Evolutionary conservation across 2,888 invertebrate species (phyloP).

Genomic region (Dorcus hopei): DNA sequence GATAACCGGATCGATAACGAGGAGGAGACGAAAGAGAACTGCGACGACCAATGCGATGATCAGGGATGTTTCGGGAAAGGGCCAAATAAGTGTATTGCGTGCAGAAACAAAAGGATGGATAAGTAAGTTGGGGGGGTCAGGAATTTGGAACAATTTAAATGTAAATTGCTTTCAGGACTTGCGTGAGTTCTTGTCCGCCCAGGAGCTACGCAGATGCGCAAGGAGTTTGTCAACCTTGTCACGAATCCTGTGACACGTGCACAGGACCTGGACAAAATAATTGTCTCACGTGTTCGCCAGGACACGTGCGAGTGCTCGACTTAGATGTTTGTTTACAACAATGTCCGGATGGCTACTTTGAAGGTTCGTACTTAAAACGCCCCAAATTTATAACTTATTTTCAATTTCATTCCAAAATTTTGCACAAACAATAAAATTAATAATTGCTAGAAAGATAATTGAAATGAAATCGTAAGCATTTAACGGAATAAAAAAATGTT

Average conservation of each 20-base stretch:
- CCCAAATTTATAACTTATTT: slow-evolving; percentile 4
- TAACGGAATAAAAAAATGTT: too few relatives aligned
- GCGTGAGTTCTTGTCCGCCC: slow-evolving; percentile 81
- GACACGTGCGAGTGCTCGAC: slow-evolving; percentile 78
- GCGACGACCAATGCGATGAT: slow-evolving; percentile 80
- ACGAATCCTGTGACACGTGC: slow-evolving; percentile 86
- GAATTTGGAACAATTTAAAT: neutral
- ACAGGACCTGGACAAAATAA: slow-evolving; percentile 85
- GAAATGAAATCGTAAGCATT: neutral
- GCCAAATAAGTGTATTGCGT: slow-evolving; percentile 79
- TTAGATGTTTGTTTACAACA: slow-evolving; percentile 82
- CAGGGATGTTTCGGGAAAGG: slow-evolving; percentile 85
- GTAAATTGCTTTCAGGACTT: slow-evolving; percentile 58
- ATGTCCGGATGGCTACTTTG: slow-evolving; percentile 87
- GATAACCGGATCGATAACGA: slow-evolving; percentile 39
- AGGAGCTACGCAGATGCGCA: slow-evolving; percentile 79
- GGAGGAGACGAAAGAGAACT: slow-evolving; percentile 54
- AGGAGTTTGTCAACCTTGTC: slow-evolving; percentile 81
- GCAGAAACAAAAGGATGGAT: slow-evolving; percentile 76
- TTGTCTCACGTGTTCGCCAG: slow-evolving; percentile 80
- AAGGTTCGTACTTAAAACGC: slow-evolving; percentile 55
- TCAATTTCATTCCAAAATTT: neutral
- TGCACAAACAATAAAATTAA: too few relatives aligned
- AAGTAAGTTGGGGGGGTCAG: slow-evolving; percentile 55
- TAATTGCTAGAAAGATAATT: too few relatives aligned